Percentiles rank a stretch among this genome's conserved stretches.
Evolutionary conservation across 1,140 invertebrate species (phyloP).

Genomic region (Listronotus oregonensis): DNA sequence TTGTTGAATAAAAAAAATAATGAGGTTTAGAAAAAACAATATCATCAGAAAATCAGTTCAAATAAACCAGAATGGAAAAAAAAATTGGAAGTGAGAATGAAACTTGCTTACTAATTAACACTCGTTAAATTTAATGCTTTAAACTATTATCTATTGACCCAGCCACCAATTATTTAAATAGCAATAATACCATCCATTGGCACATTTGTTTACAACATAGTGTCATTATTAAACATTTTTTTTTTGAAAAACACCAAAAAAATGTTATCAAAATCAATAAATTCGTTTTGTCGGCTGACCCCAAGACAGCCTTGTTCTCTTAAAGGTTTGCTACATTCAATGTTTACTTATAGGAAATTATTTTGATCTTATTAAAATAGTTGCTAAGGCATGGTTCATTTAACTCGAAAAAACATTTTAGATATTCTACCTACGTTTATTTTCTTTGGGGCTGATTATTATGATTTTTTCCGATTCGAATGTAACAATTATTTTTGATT

Average conservation of each 20-base stretch:
- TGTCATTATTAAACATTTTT: background rate
- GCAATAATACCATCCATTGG: no score
- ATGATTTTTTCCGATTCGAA: conserved; percentile 5
- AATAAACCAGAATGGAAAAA: no score
- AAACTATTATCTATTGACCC: no score
- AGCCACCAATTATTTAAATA: no score
- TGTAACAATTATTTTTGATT: conserved; percentile 24
- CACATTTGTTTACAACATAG: no score
- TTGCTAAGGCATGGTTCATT: conserved; percentile 12
- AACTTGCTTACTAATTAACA: no score
- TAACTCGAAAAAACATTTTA: conserved; percentile 15
- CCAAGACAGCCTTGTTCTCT: conserved; percentile 2
- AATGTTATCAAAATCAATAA: background rate
- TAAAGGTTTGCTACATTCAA: conserved; percentile 1
- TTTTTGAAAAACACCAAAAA: conserved; percentile 1
- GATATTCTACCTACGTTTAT: background rate
- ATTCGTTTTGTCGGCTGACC: background rate
- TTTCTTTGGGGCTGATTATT: conserved; percentile 15
- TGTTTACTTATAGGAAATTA: conserved; percentile 15
- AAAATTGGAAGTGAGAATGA: no score
- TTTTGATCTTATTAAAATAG: conserved; percentile 17
- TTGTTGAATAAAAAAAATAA: no score
- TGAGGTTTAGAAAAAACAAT: no score
- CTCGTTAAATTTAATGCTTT: no score
- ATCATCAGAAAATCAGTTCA: no score